A percentile compares a stretch with the other conserved stretches of the same genome.
Evolutionary conservation across 1,140 invertebrate species (phyloP).

Genomic region (Macrosteles quadrilineatus): DNA sequence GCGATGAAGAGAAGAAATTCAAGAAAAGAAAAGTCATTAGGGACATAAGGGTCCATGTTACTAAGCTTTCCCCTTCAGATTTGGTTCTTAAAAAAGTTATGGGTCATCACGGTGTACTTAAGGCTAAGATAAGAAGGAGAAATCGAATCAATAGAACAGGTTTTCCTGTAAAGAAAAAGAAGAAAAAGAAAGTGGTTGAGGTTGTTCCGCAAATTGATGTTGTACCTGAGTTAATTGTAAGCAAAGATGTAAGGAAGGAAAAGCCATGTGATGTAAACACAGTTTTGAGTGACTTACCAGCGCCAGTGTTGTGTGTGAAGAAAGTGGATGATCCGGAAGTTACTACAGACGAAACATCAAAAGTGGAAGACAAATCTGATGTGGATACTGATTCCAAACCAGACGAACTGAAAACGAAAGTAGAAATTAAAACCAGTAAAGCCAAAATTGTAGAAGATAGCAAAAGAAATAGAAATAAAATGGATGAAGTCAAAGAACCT

Average conservation of each 20-base stretch:
- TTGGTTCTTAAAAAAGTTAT: slow-evolving; percentile 44
- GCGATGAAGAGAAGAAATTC: slow-evolving; percentile 41
- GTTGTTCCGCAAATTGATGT: not conserved
- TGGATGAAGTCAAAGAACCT: too few species aligned
- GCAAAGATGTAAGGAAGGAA: not conserved
- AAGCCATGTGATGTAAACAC: too few species aligned
- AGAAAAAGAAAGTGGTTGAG: slow-evolving; percentile 66
- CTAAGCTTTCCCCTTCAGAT: slow-evolving; percentile 52
- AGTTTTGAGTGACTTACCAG: slow-evolving; percentile 35
- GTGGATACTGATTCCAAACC: slow-evolving; percentile 44
- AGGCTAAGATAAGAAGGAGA: slow-evolving; percentile 57
- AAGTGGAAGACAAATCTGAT: slow-evolving; percentile 35
- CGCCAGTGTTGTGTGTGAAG: slow-evolving; percentile 12
- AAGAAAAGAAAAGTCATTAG: slow-evolving; percentile 58
- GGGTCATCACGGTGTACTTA: slow-evolving; percentile 20
- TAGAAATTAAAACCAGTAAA: slow-evolving; percentile 34
- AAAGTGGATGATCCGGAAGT: slow-evolving; percentile 10
- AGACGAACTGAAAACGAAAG: slow-evolving; percentile 39
- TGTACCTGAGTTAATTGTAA: not conserved
- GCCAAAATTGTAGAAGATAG: slow-evolving; percentile 41
- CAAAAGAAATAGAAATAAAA: too few species aligned
- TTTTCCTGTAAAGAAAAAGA: slow-evolving; percentile 81
- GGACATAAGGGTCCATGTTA: slow-evolving; percentile 57
- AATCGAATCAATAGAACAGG: slow-evolving; percentile 82
- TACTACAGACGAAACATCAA: too few species aligned